These are phyloP conservation scores for Xanthostigma xanthostigma DNA, from an alignment of 2,888 invertebrate species.

Conservation along the genomic window DNA sequence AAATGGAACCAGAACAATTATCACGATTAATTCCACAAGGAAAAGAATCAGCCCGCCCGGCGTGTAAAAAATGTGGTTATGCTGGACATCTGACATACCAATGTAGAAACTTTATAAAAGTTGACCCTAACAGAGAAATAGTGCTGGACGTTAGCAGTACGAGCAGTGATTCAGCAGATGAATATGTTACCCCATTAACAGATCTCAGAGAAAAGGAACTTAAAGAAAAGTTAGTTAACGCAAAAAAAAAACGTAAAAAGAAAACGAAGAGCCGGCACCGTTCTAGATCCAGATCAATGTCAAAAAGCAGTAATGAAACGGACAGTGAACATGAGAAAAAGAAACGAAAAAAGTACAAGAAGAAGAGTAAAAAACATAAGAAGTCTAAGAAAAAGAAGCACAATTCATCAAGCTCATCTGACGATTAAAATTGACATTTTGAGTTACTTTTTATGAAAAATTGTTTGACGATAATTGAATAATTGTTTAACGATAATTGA, in stretches of 20 bases:
- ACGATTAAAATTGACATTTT: not conserved
- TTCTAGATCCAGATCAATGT: slow-evolving; percentile 12
- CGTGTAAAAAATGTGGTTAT: slow-evolving; percentile 92
- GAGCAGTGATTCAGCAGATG: slow-evolving; percentile 72
- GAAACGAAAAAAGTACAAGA: slow-evolving; percentile 16
- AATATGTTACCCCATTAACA: slow-evolving; percentile 72
- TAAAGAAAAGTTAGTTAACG: slow-evolving; percentile 48
- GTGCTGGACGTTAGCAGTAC: slow-evolving; percentile 90
- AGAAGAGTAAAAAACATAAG: slow-evolving; percentile 15
- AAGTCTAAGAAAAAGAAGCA: slow-evolving; percentile 18
- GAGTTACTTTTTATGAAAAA: slow-evolving; percentile 15
- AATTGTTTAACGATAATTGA: too few relatives aligned
- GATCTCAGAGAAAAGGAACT: slow-evolving; percentile 65
- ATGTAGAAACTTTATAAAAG: slow-evolving; percentile 87
- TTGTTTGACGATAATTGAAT: too few relatives aligned
- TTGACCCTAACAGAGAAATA: slow-evolving; percentile 85
- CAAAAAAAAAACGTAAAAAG: slow-evolving; percentile 41
- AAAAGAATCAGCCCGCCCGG: slow-evolving; percentile 64
- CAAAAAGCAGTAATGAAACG: slow-evolving; percentile 18
- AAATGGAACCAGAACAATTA: slow-evolving; percentile 31
- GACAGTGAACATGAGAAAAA: slow-evolving; percentile 19
- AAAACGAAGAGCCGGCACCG: slow-evolving; percentile 27
- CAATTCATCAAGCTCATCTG: not conserved
- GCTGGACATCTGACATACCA: slow-evolving; percentile 93
- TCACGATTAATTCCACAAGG: slow-evolving; percentile 41